Evolutionary conservation across 2,113 vertebrate species (phyloP).

Genomic region (Mormyrus iriodes): DNA sequence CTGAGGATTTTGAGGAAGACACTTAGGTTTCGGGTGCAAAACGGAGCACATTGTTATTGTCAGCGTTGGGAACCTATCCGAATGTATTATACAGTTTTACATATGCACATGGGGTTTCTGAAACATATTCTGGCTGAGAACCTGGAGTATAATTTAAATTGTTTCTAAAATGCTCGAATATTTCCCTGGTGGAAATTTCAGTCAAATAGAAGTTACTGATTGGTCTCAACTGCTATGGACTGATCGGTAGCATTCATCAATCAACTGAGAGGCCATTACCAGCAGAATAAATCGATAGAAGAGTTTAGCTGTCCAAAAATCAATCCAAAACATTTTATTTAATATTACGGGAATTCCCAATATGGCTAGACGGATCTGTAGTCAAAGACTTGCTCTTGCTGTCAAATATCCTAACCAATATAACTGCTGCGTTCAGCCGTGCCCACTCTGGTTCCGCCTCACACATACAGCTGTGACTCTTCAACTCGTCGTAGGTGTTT

Average conservation of each 20-base stretch:
- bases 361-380: background rate
- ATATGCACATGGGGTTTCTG: background rate
- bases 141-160: background rate
- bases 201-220: background rate
- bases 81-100: background rate
- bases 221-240: background rate
- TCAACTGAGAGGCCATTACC: background rate
- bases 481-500: background rate
- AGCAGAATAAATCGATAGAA: background rate
- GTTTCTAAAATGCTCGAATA: background rate
- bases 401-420: background rate
- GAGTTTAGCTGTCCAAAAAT: background rate
- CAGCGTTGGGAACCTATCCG: background rate
- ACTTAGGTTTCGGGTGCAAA: background rate
- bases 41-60: background rate
- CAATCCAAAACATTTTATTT: background rate
- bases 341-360: background rate
- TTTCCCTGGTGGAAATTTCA: background rate
- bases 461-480: background rate
- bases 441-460: background rate
- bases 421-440: background rate
- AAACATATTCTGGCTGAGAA: background rate
- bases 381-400: background rate
- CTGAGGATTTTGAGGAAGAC: background rate
- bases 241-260: background rate